A percentile compares a stretch with the other conserved stretches of the same genome.
These are phyloP conservation scores for Sebastiscus albofasciatus DNA, from an alignment of 2,797 vertebrate species.

Conservation along the genomic window DNA sequence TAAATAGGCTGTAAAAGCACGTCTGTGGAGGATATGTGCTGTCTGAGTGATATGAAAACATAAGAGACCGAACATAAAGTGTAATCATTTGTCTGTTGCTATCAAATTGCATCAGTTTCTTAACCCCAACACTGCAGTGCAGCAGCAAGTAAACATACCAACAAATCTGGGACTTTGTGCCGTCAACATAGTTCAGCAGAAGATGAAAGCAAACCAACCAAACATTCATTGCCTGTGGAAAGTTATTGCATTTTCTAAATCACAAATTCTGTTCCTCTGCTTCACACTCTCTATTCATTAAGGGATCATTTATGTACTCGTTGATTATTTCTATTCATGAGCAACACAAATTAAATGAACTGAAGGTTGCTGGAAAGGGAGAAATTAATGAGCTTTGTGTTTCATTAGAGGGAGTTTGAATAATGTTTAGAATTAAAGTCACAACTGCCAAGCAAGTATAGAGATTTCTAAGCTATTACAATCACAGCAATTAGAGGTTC, in stretches of 20 bases:
- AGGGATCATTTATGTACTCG: not conserved
- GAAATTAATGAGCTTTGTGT: not conserved
- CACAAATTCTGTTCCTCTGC: not conserved
- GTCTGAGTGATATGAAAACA: conserved; percentile 4
- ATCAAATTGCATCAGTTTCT: conserved; percentile 47
- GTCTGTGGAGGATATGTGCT: not conserved
- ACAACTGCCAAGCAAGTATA: conserved; percentile 1
- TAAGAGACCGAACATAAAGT: not conserved
- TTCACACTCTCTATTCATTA: conserved; percentile 4
- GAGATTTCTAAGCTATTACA: not conserved
- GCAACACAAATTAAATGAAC: conserved; percentile 19
- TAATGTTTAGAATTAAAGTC: not conserved
- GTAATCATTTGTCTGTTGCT: conserved; percentile 16
- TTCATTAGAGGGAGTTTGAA: not conserved
- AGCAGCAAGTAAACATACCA: conserved; percentile 29
- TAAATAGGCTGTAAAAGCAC: not conserved
- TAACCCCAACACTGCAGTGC: not conserved
- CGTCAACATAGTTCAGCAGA: not conserved
- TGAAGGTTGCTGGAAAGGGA: not conserved
- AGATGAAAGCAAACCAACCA: conserved; percentile 10
- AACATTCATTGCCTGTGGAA: not conserved
- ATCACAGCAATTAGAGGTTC: not conserved
- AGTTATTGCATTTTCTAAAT: not conserved
- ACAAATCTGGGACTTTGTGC: conserved; percentile 17
- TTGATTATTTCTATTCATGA: conserved; percentile 17